Evolutionary conservation across 1,140 invertebrate genomes (phyloP).

Genomic region (Meloidogyne floridensis): DNA sequence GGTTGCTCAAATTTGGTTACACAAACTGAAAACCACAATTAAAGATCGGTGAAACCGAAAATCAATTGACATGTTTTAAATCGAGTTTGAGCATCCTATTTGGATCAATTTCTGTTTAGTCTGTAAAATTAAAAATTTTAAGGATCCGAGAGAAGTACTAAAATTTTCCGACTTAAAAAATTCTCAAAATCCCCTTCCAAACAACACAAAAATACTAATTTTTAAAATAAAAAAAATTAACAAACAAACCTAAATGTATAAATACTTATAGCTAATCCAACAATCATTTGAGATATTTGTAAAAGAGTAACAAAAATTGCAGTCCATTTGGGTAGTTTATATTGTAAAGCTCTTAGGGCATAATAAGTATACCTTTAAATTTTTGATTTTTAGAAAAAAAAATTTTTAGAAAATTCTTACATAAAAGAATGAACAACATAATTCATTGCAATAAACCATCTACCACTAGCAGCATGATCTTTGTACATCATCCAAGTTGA

Average conservation of each 20-base stretch:
- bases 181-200: too few species aligned
- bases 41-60: too few species aligned
- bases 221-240: background rate
- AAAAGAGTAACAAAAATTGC: conserved; percentile 88
- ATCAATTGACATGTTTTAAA: too few species aligned
- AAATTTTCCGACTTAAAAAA: too few species aligned
- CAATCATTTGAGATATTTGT: conserved; percentile 91
- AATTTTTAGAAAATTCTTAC: background rate
- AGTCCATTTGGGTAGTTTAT: conserved; percentile 80
- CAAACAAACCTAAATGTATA: conserved; percentile 69
- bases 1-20: too few species aligned
- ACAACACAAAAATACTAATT: background rate
- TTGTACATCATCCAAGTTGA: conserved; percentile 97
- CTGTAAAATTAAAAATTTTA: too few species aligned
- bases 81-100: too few species aligned
- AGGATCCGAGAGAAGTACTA: too few species aligned
- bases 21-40: too few species aligned
- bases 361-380: conserved; percentile 90
- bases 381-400: conserved; percentile 69
- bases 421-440: conserved; percentile 76
- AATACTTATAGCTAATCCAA: conserved; percentile 86
- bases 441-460: conserved; percentile 99
- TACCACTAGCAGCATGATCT: conserved; percentile 88
- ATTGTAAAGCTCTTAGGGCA: conserved; percentile 79
- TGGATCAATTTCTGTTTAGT: too few species aligned